Conservation (phyloP, 92 coral and sea anemone species). For the Bergia puertoricense region DNA sequence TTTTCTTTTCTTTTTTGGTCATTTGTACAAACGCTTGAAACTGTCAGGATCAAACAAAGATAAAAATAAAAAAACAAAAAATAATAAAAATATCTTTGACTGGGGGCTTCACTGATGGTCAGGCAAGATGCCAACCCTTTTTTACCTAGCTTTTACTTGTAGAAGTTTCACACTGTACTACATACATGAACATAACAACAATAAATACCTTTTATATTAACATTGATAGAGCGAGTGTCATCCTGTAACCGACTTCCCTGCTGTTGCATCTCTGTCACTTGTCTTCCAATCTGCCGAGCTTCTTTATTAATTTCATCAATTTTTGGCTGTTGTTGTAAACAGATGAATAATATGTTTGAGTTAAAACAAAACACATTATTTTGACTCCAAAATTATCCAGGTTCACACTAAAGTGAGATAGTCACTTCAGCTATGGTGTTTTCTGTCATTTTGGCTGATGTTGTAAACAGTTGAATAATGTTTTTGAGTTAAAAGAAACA, state of each 20-base stretch:
- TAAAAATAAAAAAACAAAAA: too few species aligned
- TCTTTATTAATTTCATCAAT: conserved; percentile 71
- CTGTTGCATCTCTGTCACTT: conserved; percentile 75
- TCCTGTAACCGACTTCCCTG: conserved; percentile 72
- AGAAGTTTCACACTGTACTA: neutral
- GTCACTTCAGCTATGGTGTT: neutral
- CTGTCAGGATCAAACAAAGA: too few species aligned
- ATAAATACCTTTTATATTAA: conserved; percentile 70
- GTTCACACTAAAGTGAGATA: neutral
- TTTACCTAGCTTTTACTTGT: too few species aligned
- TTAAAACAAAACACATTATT: neutral
- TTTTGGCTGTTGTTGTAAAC: conserved; percentile 66
- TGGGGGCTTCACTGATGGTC: neutral
- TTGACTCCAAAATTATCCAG: neutral
- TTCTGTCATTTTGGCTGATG: conserved; percentile 35
- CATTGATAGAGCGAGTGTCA: conserved; percentile 62
- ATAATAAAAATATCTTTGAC: neutral
- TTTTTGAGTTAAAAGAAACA: neutral
- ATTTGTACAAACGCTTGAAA: too few species aligned
- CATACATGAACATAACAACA: too few species aligned
- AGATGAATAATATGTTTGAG: neutral
- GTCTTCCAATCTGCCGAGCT: conserved; percentile 82
- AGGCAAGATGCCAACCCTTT: neutral
- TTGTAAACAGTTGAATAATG: neutral
- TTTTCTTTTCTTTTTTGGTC: too few species aligned